These are phyloP conservation scores for Ceratosolen fusciceps DNA, from an alignment of 1,140 invertebrate genomes.

Conservation along the genomic window DNA sequence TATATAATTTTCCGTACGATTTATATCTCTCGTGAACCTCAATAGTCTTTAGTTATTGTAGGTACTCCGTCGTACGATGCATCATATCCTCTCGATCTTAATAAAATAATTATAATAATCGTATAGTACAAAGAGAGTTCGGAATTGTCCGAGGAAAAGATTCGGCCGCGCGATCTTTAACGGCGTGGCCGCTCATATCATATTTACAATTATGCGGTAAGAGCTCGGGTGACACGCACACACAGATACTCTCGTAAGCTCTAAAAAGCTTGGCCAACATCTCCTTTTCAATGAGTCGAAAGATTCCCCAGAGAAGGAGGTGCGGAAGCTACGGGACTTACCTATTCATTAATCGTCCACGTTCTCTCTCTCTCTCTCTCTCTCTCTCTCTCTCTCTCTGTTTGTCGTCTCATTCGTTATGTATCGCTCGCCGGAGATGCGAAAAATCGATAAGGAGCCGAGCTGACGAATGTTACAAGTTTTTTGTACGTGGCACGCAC, in stretches of 20 bases:
- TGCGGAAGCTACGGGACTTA: not conserved
- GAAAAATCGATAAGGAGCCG: no score
- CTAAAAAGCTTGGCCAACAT: no score
- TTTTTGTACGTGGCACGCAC: not conserved
- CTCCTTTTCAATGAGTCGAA: no score
- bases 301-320: no score
- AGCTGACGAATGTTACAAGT: no score
- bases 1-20: not conserved
- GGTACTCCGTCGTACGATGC: slow-evolving; percentile 1
- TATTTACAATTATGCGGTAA: slow-evolving; percentile 71
- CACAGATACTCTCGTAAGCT: no score
- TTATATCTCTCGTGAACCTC: slow-evolving; percentile 1
- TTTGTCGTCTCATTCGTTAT: not conserved
- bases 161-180: no score
- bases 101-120: not conserved
- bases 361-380: not conserved
- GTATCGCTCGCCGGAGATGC: no score
- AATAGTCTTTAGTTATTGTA: slow-evolving; percentile 33
- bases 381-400: not conserved
- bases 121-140: slow-evolving; percentile 60
- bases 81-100: not conserved
- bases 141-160: slow-evolving; percentile 54
- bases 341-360: not conserved
- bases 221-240: no score
- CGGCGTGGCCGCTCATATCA: no score